A percentile compares a stretch with the other conserved stretches of the same genome.
These are phyloP conservation scores for Idaea straminata DNA, from an alignment of 2,888 invertebrate species.

Conservation along the genomic window DNA sequence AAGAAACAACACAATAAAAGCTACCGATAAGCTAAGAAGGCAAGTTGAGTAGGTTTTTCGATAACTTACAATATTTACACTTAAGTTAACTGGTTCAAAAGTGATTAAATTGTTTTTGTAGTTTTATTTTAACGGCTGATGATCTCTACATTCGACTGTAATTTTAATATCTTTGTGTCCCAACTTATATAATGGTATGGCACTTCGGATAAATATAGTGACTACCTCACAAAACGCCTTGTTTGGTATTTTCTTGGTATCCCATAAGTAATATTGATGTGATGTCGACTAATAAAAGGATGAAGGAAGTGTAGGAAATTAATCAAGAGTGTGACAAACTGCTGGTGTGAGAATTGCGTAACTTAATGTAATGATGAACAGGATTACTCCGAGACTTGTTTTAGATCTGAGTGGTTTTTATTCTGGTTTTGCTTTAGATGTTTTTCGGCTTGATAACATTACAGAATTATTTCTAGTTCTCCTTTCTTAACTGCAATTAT, in stretches of 20 bases:
- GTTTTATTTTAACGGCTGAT: too few relatives aligned
- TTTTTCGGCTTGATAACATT: neutral
- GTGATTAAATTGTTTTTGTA: neutral
- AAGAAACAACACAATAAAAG: too few relatives aligned
- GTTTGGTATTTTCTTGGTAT: neutral
- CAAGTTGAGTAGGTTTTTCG: too few relatives aligned
- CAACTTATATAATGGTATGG: neutral
- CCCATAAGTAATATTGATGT: neutral
- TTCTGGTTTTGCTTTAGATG: neutral
- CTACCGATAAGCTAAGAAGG: too few relatives aligned
- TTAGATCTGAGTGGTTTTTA: neutral
- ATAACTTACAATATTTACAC: too few relatives aligned
- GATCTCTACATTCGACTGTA: neutral
- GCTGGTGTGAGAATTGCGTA: conserved; percentile 1
- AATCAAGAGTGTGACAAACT: conserved; percentile 6
- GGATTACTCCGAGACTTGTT: neutral
- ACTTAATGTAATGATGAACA: neutral
- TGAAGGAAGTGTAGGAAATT: conserved; percentile 6
- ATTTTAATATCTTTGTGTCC: neutral
- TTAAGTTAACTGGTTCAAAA: neutral
- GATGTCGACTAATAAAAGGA: neutral
- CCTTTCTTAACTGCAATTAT: too few relatives aligned
- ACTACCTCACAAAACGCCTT: neutral
- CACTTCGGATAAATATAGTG: neutral
- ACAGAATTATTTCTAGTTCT: too few relatives aligned